These are phyloP conservation scores for Scatophagus argus DNA, from an alignment of 2,113 vertebrate species.

Conservation along the genomic window DNA sequence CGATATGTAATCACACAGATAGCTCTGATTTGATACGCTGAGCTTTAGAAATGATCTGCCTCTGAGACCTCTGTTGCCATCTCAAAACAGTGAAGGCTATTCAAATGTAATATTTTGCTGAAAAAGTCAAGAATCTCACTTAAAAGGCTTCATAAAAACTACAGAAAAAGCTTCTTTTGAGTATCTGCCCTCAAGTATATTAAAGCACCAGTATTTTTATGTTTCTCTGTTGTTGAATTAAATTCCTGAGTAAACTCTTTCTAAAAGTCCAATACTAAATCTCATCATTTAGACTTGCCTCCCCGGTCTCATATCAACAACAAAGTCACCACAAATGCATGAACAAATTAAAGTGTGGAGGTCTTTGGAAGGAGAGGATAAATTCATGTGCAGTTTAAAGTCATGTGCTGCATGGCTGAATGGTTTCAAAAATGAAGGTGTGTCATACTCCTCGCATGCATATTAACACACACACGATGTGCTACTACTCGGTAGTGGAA, in stretches of 20 bases:
- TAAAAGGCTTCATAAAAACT: conserved; percentile 10
- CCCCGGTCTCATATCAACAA: not conserved
- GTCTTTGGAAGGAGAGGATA: conserved; percentile 47
- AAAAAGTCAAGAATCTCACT: not conserved
- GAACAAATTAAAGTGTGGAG: conserved; percentile 21
- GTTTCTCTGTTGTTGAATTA: not conserved
- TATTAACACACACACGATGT: conserved; percentile 54
- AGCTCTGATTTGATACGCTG: not conserved
- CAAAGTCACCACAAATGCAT: conserved; percentile 14
- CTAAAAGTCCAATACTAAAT: conserved; percentile 5
- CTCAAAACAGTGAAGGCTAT: not conserved
- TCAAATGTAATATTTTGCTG: not conserved
- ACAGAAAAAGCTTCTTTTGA: not conserved
- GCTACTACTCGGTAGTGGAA: conserved; percentile 13
- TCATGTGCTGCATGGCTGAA: conserved; percentile 12
- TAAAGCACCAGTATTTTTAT: not conserved
- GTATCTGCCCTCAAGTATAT: not conserved
- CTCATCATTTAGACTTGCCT: not conserved
- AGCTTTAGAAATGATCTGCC: not conserved
- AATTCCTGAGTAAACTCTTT: not conserved
- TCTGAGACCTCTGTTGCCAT: not conserved
- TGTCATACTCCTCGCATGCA: conserved; percentile 40
- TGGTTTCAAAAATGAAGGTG: conserved; percentile 38
- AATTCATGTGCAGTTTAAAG: conserved; percentile 33
- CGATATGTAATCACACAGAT: not conserved